Evolutionary conservation across 2,888 invertebrate genomes (phyloP), one percentile per base, ranked within the genome.

Genomic region (Podotricha telesiphe): DNA sequence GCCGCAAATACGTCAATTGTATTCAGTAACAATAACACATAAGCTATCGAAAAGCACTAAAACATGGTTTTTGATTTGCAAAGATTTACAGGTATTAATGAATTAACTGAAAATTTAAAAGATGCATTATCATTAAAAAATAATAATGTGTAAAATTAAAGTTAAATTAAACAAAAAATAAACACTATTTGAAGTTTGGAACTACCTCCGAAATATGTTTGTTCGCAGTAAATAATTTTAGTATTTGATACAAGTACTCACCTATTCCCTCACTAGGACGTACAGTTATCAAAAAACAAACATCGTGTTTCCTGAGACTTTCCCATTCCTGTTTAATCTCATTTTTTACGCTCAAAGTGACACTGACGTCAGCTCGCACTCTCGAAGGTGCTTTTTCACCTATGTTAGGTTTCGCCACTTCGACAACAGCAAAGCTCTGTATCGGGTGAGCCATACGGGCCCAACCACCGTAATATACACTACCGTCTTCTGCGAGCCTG

Each of bases 251-350:
- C 1, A 20, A 58, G 4, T 0, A 22, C 82, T 86, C 93, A 94
- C 98, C 98, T 75, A 98, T 97, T 2, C 96, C 94, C 79, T 96
- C 95, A 0, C 94, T 94, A 0, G 99, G 99, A 74, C 96, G 95
- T 0, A 99, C 97, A 0, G 98, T 98, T 42, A 99, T 94, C 64
- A 99, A 93, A 85, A 99, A 99, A 83, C 99, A 99, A 3, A 99
- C 99, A 83, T 99, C 99, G 83, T 99, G 99, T 83, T 98, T 99
- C 65, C 99, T 94, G 51, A 99, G 92, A 78, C 96, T 96, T 87
- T 99, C 99, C 99, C 99, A 99, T 87, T 99, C 99, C 8, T 95
- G 94, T 86, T 99, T 98, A 73, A 99, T 97, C 84, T 99, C 98
- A 59, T 95, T 95, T 10, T 98, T 94, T 0, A 99, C 97, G 79